A percentile compares a stretch with the other conserved stretches of the same genome.
Evolutionary conservation across 1,140 invertebrate genomes (phyloP).

Genomic region (Matsumurasca onukii): DNA sequence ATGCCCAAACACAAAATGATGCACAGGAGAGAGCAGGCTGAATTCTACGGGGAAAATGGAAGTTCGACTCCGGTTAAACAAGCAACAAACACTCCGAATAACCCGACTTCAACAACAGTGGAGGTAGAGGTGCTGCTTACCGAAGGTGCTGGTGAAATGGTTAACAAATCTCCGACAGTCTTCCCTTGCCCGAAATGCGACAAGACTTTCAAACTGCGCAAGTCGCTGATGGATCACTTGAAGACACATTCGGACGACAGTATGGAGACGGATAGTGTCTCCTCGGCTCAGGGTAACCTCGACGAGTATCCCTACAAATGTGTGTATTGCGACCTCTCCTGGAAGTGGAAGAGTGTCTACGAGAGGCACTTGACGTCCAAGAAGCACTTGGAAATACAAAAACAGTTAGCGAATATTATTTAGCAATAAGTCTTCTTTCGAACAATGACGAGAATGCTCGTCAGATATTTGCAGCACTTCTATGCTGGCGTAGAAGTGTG

Average conservation of each 20-base stretch:
- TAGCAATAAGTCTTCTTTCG: constrained; percentile 25
- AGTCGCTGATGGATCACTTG: constrained; percentile 16
- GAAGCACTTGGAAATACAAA: constrained; percentile 11
- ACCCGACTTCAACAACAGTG: neutral
- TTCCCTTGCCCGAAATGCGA: constrained; percentile 21
- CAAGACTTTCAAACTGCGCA: constrained; percentile 19
- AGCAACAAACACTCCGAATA: neutral
- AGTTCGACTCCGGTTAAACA: neutral
- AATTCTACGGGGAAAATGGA: neutral
- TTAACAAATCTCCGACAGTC: neutral
- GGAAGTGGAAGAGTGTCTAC: constrained; percentile 22
- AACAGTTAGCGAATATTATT: constrained; percentile 23
- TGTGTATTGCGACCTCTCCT: constrained; percentile 20
- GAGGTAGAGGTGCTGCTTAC: neutral
- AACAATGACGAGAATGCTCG: no score
- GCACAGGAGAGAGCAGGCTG: constrained; percentile 7
- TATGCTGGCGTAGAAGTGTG: no score
- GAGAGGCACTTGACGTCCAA: constrained; percentile 4
- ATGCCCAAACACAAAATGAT: constrained; percentile 25
- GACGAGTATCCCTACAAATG: constrained; percentile 19
- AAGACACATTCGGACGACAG: constrained; percentile 10
- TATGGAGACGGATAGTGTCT: neutral
- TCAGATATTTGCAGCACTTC: no score
- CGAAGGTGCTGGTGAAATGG: neutral
- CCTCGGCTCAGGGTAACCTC: neutral